Conservation (phyloP, 1,140 invertebrate genomes). For the Pseudomyrmex flavicornis region DNA sequence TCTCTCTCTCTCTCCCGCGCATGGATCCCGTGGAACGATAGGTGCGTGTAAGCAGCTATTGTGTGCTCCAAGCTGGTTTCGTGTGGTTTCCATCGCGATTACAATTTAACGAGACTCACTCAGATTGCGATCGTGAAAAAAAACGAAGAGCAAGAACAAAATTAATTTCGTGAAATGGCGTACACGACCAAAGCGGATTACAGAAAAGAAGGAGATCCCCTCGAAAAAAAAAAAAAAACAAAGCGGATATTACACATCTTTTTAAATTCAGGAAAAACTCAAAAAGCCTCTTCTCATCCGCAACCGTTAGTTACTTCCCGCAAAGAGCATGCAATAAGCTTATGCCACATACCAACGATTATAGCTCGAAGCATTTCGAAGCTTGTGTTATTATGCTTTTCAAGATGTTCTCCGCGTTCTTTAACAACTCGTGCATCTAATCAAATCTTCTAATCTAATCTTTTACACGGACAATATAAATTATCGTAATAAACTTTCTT, state of each 20-base stretch:
- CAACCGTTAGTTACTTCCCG: neutral
- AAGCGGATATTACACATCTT: slow-evolving; percentile 38
- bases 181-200: slow-evolving; percentile 59
- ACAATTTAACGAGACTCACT: slow-evolving; percentile 66
- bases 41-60: slow-evolving; percentile 62
- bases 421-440: neutral
- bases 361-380: slow-evolving; percentile 8
- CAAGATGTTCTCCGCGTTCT: neutral
- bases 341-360: neutral
- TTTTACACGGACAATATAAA: neutral
- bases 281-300: slow-evolving; percentile 11
- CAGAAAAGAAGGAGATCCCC: neutral
- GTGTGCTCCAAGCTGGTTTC: slow-evolving; percentile 64
- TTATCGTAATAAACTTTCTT: slow-evolving; percentile 18
- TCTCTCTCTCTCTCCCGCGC: neutral
- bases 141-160: slow-evolving; percentile 56
- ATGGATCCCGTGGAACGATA: slow-evolving; percentile 31
- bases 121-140: slow-evolving; percentile 50
- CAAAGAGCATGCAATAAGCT: slow-evolving; percentile 36
- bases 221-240: neutral
- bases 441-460: neutral
- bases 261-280: slow-evolving; percentile 14
- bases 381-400: no score
- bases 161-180: slow-evolving; percentile 53
- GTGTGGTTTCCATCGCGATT: slow-evolving; percentile 57